phyloP scores from a whole-genome alignment of 2,113 vertebrate genomes.

The Falcunculus frontatus region DNA sequence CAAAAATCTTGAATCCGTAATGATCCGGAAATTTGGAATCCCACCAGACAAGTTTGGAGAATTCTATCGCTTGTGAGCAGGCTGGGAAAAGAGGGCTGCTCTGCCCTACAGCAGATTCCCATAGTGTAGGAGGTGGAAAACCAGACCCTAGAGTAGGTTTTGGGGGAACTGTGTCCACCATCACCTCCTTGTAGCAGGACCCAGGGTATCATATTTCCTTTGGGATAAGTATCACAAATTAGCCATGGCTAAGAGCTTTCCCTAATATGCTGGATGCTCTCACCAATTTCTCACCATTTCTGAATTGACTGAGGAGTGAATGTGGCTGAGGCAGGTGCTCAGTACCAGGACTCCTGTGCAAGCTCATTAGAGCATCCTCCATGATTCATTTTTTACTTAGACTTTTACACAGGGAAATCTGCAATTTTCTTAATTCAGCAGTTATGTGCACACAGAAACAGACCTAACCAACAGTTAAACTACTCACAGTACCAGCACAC shows the following conservation, averaged over 20 bases:
- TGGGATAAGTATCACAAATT: not conserved
- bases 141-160: rapidly evolving
- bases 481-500: not conserved
- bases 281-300: not conserved
- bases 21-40: not conserved
- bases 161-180: not conserved
- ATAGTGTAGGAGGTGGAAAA: not conserved
- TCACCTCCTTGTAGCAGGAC: not conserved
- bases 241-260: not conserved
- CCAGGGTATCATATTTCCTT: not conserved
- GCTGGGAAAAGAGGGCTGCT: not conserved
- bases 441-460: not conserved
- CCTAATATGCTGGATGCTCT: not conserved
- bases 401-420: not conserved
- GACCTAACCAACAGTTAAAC: not conserved
- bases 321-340: not conserved
- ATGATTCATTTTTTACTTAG: not conserved
- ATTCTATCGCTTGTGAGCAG: not conserved
- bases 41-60: not conserved
- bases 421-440: not conserved
- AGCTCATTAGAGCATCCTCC: not conserved
- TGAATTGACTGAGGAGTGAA: not conserved
- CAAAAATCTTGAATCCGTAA: not conserved
- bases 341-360: not conserved
- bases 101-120: not conserved